A percentile compares a stretch with the other conserved stretches of the same genome.
Evolutionary conservation across 2,888 invertebrate species (phyloP).

Genomic region (Hypolimnas misippus): DNA sequence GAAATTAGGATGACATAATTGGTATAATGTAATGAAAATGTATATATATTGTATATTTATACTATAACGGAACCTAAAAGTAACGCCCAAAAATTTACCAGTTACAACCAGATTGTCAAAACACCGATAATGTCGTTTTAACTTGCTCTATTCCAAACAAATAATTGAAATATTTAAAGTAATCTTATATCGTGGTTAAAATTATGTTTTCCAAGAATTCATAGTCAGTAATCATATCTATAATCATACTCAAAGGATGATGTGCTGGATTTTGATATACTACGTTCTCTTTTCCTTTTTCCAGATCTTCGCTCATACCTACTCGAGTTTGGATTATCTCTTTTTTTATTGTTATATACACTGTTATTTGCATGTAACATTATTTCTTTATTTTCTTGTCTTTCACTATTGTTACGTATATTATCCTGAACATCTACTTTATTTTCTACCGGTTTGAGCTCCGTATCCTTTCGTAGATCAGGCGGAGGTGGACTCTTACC

Average conservation of each 20-base stretch:
- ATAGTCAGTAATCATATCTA: constrained; percentile 56
- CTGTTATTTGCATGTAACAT: not conserved
- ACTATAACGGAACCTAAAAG: too few species aligned
- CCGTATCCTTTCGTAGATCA: constrained; percentile 53
- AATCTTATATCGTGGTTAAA: too few species aligned
- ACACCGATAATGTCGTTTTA: too few species aligned
- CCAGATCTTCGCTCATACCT: not conserved
- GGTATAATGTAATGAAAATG: too few species aligned
- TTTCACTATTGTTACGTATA: constrained; percentile 42
- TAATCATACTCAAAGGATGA: constrained; percentile 49
- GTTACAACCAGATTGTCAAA: too few species aligned
- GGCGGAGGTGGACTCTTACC: constrained; percentile 53
- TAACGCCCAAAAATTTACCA: too few species aligned
- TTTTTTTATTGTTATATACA: not conserved
- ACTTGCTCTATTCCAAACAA: too few species aligned
- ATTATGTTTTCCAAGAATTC: not conserved
- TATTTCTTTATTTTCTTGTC: constrained; percentile 12
- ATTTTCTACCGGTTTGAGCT: constrained; percentile 35
- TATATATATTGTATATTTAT: too few species aligned
- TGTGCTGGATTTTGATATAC: constrained; percentile 17
- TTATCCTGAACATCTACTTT: constrained; percentile 36
- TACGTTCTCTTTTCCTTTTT: constrained; percentile 17
- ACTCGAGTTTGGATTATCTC: not conserved
- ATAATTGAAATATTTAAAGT: too few species aligned
- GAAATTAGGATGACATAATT: too few species aligned